These are phyloP conservation scores for Leptinotarsa rubiginosa DNA, from an alignment of 2,888 invertebrate species.

Conservation along the genomic window DNA sequence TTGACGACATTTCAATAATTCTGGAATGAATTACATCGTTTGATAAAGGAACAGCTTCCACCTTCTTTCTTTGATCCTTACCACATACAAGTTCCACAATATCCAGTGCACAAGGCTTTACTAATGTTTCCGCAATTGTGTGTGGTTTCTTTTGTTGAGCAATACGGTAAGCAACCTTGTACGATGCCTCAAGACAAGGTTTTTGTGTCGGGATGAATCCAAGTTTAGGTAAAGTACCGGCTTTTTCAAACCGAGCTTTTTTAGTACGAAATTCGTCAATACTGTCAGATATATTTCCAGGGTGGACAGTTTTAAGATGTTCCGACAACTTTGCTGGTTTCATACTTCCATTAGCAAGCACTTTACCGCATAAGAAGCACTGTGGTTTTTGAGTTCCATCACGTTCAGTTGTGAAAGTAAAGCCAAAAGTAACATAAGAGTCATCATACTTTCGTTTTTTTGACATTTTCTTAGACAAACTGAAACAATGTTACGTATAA, in stretches of 20 bases:
- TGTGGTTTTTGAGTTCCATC: neutral
- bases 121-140: neutral
- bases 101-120: neutral
- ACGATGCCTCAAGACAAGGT: conserved; percentile 1
- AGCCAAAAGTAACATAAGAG: neutral
- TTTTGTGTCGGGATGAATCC: neutral
- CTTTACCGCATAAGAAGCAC: conserved; percentile 1
- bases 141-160: neutral
- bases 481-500: neutral
- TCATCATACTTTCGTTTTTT: conserved; percentile 1
- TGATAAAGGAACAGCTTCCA: neutral
- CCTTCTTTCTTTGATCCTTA: conserved; percentile 1
- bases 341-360: neutral
- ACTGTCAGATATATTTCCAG: neutral
- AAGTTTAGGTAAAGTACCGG: conserved; percentile 1
- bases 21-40: neutral
- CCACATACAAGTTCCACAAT: neutral
- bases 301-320: neutral
- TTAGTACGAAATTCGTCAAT: neutral
- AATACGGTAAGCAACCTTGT: neutral
- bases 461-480: neutral
- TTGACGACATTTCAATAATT: neutral
- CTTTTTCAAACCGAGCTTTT: neutral
- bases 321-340: conserved; percentile 1
- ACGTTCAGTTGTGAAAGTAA: conserved; percentile 1